phyloP scores from a whole-genome alignment of 2,797 vertebrate genomes.

The Taenioides sp. region DNA sequence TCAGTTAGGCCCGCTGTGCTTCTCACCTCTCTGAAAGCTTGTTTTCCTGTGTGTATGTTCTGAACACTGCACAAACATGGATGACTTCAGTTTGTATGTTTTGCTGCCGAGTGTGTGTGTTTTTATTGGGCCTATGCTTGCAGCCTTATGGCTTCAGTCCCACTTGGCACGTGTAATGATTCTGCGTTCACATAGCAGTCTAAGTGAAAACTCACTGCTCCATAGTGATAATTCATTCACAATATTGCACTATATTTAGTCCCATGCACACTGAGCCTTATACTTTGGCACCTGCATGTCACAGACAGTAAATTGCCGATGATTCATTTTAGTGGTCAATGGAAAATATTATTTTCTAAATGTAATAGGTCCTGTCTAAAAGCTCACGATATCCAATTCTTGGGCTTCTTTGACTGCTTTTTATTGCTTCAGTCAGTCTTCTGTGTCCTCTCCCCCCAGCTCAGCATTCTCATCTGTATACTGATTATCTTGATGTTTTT shows the following conservation, averaged over 20 bases:
- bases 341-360: constrained; percentile 28
- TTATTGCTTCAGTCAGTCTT: constrained; percentile 6
- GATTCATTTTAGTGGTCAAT: constrained; percentile 28
- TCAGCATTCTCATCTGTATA: constrained; percentile 20
- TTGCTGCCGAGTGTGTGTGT: constrained; percentile 26
- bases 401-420: constrained; percentile 19
- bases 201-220: constrained; percentile 51
- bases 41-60: constrained; percentile 33
- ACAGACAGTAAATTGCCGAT: constrained; percentile 16
- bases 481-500: too few relatives aligned
- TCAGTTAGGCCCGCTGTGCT: constrained; percentile 68
- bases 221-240: constrained; percentile 63
- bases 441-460: constrained; percentile 1
- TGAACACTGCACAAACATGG: constrained; percentile 43
- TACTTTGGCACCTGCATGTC: constrained; percentile 18
- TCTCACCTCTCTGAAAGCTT: constrained; percentile 62
- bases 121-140: constrained; percentile 32
- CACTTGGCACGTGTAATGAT: constrained; percentile 54
- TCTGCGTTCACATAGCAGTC: constrained; percentile 42
- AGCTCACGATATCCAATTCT: not conserved
- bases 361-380: not conserved
- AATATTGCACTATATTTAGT: constrained; percentile 50
- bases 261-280: constrained; percentile 22
- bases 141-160: constrained; percentile 52
- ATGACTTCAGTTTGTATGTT: constrained; percentile 18